Evolutionary conservation across 2,888 invertebrate genomes (phyloP).

Genomic region (Seira sanloemensis): DNA sequence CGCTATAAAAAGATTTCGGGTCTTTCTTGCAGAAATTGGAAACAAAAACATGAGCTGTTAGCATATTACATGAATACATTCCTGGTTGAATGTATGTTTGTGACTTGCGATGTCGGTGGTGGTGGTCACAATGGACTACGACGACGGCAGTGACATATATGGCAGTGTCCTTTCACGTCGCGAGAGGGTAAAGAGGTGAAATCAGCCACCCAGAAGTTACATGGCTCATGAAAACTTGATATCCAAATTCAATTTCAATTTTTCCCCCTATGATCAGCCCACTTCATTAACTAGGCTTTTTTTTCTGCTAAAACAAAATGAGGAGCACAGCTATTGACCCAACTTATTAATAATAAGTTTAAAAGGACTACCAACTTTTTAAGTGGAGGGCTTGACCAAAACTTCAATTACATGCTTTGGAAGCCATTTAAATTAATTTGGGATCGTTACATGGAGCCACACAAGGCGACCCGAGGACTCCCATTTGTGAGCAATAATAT

Average conservation of each 20-base stretch:
- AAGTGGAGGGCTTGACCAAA: not conserved
- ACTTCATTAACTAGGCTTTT: constrained; percentile 43
- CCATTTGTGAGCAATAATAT: too few species aligned
- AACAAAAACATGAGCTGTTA: not conserved
- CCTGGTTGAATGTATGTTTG: too few species aligned
- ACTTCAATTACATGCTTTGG: constrained; percentile 31
- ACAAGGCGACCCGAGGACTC: too few species aligned
- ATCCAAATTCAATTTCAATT: constrained; percentile 63
- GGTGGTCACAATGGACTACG: too few species aligned
- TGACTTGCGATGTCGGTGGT: too few species aligned
- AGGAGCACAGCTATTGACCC: too few species aligned
- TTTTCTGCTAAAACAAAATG: too few species aligned
- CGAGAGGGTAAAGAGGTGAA: constrained; percentile 38
- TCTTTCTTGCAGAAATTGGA: not conserved
- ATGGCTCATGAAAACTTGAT: constrained; percentile 55
- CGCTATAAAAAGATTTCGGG: not conserved
- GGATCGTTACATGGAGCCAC: constrained; percentile 39
- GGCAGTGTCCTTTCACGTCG: not conserved
- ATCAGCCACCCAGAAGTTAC: constrained; percentile 61
- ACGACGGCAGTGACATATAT: too few species aligned
- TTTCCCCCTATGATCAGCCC: constrained; percentile 45
- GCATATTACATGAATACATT: too few species aligned
- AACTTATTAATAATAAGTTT: not conserved
- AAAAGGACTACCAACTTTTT: constrained; percentile 2
- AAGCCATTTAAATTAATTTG: constrained; percentile 42